Evolutionary conservation across 2,797 vertebrate genomes (phyloP), one percentile per base, ranked within the genome.

Genomic region (Danio kyathit): DNA sequence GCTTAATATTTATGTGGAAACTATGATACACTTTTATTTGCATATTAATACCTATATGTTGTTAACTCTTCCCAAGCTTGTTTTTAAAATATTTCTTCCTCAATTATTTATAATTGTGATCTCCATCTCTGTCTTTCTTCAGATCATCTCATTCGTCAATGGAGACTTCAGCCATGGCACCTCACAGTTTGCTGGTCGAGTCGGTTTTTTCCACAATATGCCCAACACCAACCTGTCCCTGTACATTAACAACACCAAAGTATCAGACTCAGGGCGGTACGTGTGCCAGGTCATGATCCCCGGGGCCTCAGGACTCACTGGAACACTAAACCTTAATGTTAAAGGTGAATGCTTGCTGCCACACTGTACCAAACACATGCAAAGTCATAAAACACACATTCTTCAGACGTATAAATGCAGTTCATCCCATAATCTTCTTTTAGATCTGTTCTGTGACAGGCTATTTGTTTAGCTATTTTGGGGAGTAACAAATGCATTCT

Each of bases 221-320:
- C 88, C 89, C 5, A 90, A 82, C 1, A 60, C 0, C 4, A 91
- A 97, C 4, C 75, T 98, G 82, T 97, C 97, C 0, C 83, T 99
- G 69, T 82, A 85, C 84, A 94, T 99, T 88, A 95, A 96, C 56
- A 86, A 88, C 87, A 96, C 95, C 0, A 86, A 54, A 80, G 96
- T 96, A 88, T 76, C 84, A 0, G 97, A 99, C 88, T 95, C 97
- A 0, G 97, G 96, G 0, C 88, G 79, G 57, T 98, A 97, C 86
- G 12, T 85, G 69, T 96, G 95, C 85, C 93, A 94, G 0, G 91
- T 97, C 59, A 40, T 94, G 81, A 67, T 79, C 0, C 85, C 89
- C 0, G 13, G 0, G 0, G 4, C 0, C 1, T 0, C 14, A 0
- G 78, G 46, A n/a, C 0, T 69, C 21, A 82, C 63, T 0, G 60